Percentiles rank a stretch among this genome's conserved stretches.
phyloP scores from a whole-genome alignment of 2,888 invertebrate species.

The Diaperis boleti region DNA sequence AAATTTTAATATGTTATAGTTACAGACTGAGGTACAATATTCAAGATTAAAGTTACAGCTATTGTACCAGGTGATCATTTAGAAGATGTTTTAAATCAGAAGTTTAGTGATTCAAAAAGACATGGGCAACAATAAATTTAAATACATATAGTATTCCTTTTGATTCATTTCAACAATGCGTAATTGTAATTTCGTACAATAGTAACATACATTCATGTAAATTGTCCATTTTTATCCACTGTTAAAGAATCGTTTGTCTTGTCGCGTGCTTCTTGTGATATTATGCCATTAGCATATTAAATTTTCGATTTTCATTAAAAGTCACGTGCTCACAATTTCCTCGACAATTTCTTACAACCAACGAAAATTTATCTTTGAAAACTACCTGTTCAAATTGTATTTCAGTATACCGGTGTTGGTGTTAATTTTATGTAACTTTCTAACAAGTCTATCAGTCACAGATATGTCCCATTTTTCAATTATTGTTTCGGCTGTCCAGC shows the following conservation, averaged over 20 bases:
- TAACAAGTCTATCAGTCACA: neutral
- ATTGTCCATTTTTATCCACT: no score
- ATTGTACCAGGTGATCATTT: slow-evolving; percentile 34
- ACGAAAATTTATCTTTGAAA: neutral
- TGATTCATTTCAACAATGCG: neutral
- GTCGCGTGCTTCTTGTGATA: slow-evolving; percentile 8
- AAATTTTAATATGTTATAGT: slow-evolving; percentile 33
- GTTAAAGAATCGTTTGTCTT: slow-evolving; percentile 5
- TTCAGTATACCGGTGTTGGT: no score
- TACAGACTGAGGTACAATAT: no score
- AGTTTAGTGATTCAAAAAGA: no score
- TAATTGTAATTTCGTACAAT: slow-evolving; percentile 11
- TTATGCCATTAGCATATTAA: slow-evolving; percentile 8
- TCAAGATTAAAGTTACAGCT: no score
- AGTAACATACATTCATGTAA: no score
- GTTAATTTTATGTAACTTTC: neutral
- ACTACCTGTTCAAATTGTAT: neutral
- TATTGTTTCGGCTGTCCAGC: neutral
- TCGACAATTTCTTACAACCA: neutral
- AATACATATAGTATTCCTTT: neutral
- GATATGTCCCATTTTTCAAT: neutral
- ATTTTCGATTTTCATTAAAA: slow-evolving; percentile 9
- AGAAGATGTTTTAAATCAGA: no score
- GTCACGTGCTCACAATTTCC: no score
- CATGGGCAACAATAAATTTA: no score